Percentiles rank a stretch among this genome's conserved stretches.
phyloP scores from a whole-genome alignment of 2,113 vertebrate genomes.

The Bungarus multicinctus region DNA sequence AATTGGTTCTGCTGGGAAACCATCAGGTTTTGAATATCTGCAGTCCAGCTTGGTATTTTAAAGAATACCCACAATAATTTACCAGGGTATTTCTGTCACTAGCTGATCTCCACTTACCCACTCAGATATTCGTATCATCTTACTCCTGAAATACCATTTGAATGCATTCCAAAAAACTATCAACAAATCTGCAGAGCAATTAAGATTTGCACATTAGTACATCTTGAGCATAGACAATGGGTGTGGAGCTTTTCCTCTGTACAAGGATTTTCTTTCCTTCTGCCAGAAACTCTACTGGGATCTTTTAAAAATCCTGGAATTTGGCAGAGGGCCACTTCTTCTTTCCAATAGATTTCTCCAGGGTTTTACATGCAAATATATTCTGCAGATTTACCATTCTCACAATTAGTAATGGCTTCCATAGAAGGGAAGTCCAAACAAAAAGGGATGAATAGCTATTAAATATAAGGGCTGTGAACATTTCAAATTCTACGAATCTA shows the following conservation, averaged over 20 bases:
- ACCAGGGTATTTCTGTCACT: slow-evolving; percentile 57
- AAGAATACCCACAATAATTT: slow-evolving; percentile 57
- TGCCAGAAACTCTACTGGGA: slow-evolving; percentile 21
- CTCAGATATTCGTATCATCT: slow-evolving; percentile 54
- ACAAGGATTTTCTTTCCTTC: slow-evolving; percentile 14
- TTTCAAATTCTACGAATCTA: neutral
- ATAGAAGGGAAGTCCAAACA: neutral
- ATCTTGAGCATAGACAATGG: slow-evolving; percentile 5
- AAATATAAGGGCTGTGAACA: neutral
- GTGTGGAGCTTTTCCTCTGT: slow-evolving; percentile 34
- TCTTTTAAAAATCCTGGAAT: neutral
- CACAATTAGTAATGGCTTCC: neutral
- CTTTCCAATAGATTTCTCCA: neutral
- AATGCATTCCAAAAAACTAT: slow-evolving; percentile 61
- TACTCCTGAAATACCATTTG: slow-evolving; percentile 42
- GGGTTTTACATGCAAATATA: neutral
- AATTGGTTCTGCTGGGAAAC: slow-evolving; percentile 42
- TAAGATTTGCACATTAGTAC: neutral
- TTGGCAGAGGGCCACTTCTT: neutral
- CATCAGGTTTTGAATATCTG: slow-evolving; percentile 40
- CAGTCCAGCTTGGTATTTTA: slow-evolving; percentile 42
- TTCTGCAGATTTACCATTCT: slow-evolving; percentile 3
- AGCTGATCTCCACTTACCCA: slow-evolving; percentile 53
- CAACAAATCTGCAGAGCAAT: slow-evolving; percentile 35
- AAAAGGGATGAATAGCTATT: neutral